phyloP scores from a whole-genome alignment of 2,797 vertebrate genomes.

The Ateles fusciceps region DNA sequence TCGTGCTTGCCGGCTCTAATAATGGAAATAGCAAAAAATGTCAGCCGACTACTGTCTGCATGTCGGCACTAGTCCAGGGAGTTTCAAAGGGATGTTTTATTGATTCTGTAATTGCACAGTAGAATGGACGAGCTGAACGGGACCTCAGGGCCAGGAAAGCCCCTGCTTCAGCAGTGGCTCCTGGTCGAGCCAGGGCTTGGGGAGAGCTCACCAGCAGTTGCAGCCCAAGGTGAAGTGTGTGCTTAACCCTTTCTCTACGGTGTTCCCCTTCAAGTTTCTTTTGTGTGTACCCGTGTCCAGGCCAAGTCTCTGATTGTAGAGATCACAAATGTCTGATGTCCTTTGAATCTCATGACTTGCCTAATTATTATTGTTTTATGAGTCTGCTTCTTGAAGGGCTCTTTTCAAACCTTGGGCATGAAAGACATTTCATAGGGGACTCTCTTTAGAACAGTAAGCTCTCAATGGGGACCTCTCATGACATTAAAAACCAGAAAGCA shows the following conservation, averaged over 20 bases:
- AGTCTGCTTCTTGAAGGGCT: neutral
- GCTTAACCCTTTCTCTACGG: conserved; percentile 67
- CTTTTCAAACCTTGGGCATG: neutral
- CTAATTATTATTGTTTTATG: neutral
- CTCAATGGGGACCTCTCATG: conserved; percentile 65
- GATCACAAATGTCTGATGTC: neutral
- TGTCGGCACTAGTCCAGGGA: conserved; percentile 89
- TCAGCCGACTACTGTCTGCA: conserved; percentile 85
- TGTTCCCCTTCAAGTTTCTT: neutral
- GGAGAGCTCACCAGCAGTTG: conserved; percentile 66
- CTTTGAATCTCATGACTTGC: neutral
- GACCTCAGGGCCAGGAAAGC: conserved; percentile 87
- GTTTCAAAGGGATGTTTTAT: conserved; percentile 93
- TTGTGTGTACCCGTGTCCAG: neutral
- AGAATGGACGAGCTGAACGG: conserved; percentile 88
- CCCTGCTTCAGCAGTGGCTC: conserved; percentile 89
- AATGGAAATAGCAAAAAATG: conserved; percentile 84
- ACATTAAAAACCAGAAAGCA: conserved; percentile 12
- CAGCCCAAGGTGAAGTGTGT: conserved; percentile 63
- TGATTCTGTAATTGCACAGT: conserved; percentile 88
- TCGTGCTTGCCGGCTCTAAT: conserved; percentile 80
- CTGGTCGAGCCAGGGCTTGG: conserved; percentile 84
- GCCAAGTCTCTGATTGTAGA: neutral
- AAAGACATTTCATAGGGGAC: neutral
- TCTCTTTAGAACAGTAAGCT: conserved; percentile 55